Conservation (phyloP, 2,888 invertebrate genomes). For the Perithous albicinctus region DNA sequence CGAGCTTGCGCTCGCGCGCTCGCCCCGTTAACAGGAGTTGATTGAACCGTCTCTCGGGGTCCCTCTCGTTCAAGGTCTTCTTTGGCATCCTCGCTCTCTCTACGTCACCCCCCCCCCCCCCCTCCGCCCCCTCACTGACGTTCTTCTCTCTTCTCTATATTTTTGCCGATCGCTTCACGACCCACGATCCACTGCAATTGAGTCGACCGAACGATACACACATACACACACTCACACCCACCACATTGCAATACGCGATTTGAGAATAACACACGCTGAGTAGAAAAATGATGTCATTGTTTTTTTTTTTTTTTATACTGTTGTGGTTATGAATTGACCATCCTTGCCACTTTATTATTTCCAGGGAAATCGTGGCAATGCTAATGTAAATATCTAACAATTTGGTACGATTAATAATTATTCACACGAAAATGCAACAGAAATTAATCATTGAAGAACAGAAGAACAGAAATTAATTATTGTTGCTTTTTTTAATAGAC, state of each 20-base stretch:
- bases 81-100: conserved; percentile 42
- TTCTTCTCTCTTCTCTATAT: conserved; percentile 13
- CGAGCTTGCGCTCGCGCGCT: conserved; percentile 19
- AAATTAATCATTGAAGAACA: no score
- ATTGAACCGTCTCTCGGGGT: conserved; percentile 77
- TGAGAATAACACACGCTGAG: not conserved
- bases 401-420: no score
- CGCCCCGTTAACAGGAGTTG: conserved; percentile 76
- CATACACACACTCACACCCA: not conserved
- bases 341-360: not conserved
- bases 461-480: no score
- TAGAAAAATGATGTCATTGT: conserved; percentile 19
- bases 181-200: conserved; percentile 37
- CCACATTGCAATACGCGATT: not conserved
- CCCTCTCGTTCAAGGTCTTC: conserved; percentile 76
- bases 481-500: no score
- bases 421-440: no score
- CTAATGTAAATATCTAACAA: not conserved
- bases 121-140: no score
- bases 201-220: conserved; percentile 16
- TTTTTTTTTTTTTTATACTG: no score
- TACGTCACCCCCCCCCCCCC: not conserved
- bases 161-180: conserved; percentile 30
- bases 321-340: not conserved
- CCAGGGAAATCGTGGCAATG: not conserved